phyloP scores from a whole-genome alignment of 2,888 invertebrate species.

The Margaritifera margaritifera region DNA sequence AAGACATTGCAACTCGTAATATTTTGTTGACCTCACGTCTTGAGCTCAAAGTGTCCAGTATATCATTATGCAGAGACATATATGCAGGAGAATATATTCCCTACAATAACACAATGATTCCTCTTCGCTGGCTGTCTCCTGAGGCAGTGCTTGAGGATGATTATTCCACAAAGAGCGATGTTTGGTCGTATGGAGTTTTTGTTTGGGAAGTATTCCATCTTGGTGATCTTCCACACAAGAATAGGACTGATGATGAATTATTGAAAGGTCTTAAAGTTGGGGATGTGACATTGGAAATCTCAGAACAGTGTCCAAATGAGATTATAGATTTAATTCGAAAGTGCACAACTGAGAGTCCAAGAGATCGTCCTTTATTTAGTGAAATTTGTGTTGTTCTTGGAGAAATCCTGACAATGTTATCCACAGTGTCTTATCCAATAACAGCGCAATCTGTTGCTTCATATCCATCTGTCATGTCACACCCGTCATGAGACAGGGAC shows the following conservation, averaged over 20 bases:
- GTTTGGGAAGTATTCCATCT: conserved; percentile 91
- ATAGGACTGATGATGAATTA: conserved; percentile 84
- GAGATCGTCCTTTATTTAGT: conserved; percentile 72
- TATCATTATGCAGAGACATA: conserved; percentile 85
- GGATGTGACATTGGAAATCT: conserved; percentile 49
- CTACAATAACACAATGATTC: conserved; percentile 78
- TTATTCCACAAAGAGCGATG: conserved; percentile 93
- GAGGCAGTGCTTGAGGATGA: conserved; percentile 93
- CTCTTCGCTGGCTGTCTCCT: conserved; percentile 89
- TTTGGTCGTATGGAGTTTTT: conserved; percentile 91
- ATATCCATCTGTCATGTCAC: conserved; percentile 20
- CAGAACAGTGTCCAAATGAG: conserved; percentile 64
- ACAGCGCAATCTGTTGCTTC: conserved; percentile 12
- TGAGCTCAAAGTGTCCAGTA: conserved; percentile 86
- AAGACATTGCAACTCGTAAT: conserved; percentile 93
- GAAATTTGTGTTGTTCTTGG: conserved; percentile 68
- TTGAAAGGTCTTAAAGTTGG: conserved; percentile 58
- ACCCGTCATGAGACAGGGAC: conserved; percentile 8
- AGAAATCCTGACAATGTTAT: conserved; percentile 58
- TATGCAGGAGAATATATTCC: conserved; percentile 89
- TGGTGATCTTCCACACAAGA: conserved; percentile 84
- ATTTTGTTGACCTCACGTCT: conserved; percentile 87
- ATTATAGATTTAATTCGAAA: conserved; percentile 61
- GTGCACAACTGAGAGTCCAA: conserved; percentile 70
- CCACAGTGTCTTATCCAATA: conserved; percentile 24